A percentile compares a stretch with the other conserved stretches of the same genome.
Evolutionary conservation across 1,140 invertebrate species (phyloP).

Genomic region (Ridgeia piscesae): DNA sequence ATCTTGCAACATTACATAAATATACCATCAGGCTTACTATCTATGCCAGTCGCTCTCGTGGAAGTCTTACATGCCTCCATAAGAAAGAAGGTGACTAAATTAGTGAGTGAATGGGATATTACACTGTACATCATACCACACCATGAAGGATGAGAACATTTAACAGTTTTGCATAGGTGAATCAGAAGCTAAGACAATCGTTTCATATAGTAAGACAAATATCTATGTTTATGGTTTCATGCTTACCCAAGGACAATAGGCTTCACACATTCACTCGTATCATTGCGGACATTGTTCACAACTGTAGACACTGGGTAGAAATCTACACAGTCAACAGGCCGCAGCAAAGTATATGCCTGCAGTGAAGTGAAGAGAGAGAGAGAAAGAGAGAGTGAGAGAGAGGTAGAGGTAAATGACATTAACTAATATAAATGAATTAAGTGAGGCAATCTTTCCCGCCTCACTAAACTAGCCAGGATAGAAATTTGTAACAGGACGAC

Average conservation of each 20-base stretch:
- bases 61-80: neutral
- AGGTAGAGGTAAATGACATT: too few relatives aligned
- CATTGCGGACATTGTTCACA: constrained; percentile 75
- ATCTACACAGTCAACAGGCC: constrained; percentile 59
- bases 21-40: too few relatives aligned
- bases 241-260: constrained; percentile 55
- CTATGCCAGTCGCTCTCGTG: neutral
- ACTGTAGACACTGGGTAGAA: constrained; percentile 72
- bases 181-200: neutral
- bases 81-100: too few relatives aligned
- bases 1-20: too few relatives aligned
- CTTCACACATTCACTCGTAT: constrained; percentile 70
- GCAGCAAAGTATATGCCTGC: constrained; percentile 30
- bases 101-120: too few relatives aligned
- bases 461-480: too few relatives aligned
- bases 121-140: too few relatives aligned
- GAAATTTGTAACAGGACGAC: too few relatives aligned
- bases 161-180: too few relatives aligned
- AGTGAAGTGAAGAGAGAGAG: neutral
- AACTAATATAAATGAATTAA: neutral
- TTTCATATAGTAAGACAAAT: neutral
- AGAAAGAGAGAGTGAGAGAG: too few relatives aligned
- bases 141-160: too few relatives aligned
- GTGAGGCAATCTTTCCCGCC: too few relatives aligned
- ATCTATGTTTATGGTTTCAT: constrained; percentile 43